Percentiles rank a stretch among this genome's conserved stretches.
Conservation (phyloP, 2,888 invertebrate genomes). For the Ischnus inquisitorius region DNA sequence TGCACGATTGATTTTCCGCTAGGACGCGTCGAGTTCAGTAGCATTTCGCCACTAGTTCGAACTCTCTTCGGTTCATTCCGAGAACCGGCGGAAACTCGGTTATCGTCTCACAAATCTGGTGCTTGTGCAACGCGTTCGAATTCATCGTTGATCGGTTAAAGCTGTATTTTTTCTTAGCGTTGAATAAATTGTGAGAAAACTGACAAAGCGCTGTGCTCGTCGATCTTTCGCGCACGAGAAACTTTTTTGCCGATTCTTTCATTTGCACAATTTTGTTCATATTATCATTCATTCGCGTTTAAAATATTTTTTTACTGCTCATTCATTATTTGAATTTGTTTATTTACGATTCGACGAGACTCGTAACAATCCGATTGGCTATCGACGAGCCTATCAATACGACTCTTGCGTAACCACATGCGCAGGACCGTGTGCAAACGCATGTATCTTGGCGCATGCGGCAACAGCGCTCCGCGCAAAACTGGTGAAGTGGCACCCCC, state of each 20-base stretch:
- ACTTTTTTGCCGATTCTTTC: too few relatives aligned
- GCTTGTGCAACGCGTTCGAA: slow-evolving; percentile 50
- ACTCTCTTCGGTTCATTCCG: too few relatives aligned
- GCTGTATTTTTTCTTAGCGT: slow-evolving; percentile 20
- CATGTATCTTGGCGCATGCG: slow-evolving; percentile 17
- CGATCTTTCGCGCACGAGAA: background rate
- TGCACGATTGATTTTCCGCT: too few relatives aligned
- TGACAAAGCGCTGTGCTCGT: background rate
- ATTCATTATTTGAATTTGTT: background rate
- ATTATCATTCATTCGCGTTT: too few relatives aligned
- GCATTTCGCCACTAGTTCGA: too few relatives aligned
- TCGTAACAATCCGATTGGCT: slow-evolving; percentile 12
- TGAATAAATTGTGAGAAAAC: slow-evolving; percentile 40
- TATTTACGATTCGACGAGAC: background rate
- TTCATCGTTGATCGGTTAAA: slow-evolving; percentile 51
- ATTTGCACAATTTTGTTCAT: too few relatives aligned
- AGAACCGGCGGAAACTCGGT: too few relatives aligned
- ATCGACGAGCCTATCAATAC: background rate
- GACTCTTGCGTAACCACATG: slow-evolving; percentile 1
- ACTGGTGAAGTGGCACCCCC: slow-evolving; percentile 72
- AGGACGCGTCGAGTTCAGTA: too few relatives aligned
- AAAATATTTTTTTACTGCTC: background rate
- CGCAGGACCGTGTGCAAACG: slow-evolving; percentile 10
- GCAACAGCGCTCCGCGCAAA: slow-evolving; percentile 51
- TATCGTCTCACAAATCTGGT: slow-evolving; percentile 48